These are phyloP conservation scores for Ceratitis capitata DNA, from an alignment of 1,140 invertebrate genomes.

Conservation along the genomic window DNA sequence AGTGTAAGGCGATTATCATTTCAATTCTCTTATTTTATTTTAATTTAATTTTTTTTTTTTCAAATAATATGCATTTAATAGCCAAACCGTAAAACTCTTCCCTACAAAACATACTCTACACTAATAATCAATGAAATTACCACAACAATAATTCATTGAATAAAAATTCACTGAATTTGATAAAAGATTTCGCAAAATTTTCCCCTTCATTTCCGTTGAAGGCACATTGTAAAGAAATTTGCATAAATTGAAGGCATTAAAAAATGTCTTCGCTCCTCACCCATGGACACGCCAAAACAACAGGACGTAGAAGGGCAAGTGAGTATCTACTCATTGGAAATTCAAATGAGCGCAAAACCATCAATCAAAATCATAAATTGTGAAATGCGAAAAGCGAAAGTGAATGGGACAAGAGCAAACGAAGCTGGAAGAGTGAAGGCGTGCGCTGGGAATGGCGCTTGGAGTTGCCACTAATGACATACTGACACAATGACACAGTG, in stretches of 20 bases:
- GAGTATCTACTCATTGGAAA: not conserved
- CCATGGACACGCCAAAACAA: not conserved
- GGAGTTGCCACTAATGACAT: not conserved
- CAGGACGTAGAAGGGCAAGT: not conserved
- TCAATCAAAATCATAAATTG: slow-evolving; percentile 22
- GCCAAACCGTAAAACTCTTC: no score
- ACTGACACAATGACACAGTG: slow-evolving; percentile 5
- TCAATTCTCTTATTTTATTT: no score
- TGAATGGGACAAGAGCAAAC: not conserved
- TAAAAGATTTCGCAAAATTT: not conserved
- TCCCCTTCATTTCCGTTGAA: not conserved
- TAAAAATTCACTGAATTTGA: no score
- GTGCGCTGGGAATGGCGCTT: not conserved
- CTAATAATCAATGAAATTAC: no score
- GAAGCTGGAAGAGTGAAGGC: not conserved
- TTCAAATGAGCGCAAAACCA: slow-evolving; percentile 7
- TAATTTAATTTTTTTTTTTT: no score
- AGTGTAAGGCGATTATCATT: no score
- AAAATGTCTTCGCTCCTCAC: not conserved
- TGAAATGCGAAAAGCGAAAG: slow-evolving; percentile 6
- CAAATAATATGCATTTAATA: no score
- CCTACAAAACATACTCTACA: no score
- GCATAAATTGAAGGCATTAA: not conserved
- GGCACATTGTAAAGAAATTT: not conserved
- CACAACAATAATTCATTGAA: no score